phyloP scores from a whole-genome alignment of 2,113 vertebrate species.

The Athene noctua region DNA sequence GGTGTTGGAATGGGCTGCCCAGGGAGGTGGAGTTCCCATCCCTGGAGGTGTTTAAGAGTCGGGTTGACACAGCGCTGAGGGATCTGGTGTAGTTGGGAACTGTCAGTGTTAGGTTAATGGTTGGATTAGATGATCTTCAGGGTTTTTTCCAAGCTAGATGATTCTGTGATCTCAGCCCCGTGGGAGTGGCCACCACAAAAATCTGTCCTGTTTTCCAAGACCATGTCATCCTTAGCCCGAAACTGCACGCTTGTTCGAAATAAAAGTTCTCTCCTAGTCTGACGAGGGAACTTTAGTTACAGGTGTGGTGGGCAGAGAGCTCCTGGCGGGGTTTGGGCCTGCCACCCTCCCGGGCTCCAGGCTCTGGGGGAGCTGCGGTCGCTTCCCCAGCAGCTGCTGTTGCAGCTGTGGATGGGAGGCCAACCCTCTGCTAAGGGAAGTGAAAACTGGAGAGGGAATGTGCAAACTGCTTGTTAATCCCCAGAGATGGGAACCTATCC shows the following conservation, averaged over 20 bases:
- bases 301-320: rapidly evolving
- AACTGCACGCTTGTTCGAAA: rapidly evolving
- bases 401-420: background rate
- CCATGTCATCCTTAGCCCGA: rapidly evolving
- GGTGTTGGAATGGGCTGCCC: too few species aligned
- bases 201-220: rapidly evolving
- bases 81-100: too few species aligned
- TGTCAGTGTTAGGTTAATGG: too few species aligned
- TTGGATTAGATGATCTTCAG: too few species aligned
- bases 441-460: rapidly evolving
- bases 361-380: rapidly evolving
- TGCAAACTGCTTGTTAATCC: rapidly evolving
- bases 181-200: rapidly evolving
- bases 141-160: too few species aligned
- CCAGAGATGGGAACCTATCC: too few species aligned
- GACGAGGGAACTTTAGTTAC: too few species aligned
- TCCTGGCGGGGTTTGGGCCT: background rate
- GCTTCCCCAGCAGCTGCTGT: background rate
- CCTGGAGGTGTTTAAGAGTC: too few species aligned
- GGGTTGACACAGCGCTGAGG: too few species aligned
- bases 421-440: rapidly evolving
- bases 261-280: rapidly evolving
- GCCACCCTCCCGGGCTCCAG: background rate
- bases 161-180: too few species aligned
- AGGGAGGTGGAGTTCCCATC: too few species aligned